Percentiles rank a stretch among this genome's conserved stretches.
phyloP scores from a whole-genome alignment of 2,113 vertebrate species.

The Tympanuchus pallidicinctus region DNA sequence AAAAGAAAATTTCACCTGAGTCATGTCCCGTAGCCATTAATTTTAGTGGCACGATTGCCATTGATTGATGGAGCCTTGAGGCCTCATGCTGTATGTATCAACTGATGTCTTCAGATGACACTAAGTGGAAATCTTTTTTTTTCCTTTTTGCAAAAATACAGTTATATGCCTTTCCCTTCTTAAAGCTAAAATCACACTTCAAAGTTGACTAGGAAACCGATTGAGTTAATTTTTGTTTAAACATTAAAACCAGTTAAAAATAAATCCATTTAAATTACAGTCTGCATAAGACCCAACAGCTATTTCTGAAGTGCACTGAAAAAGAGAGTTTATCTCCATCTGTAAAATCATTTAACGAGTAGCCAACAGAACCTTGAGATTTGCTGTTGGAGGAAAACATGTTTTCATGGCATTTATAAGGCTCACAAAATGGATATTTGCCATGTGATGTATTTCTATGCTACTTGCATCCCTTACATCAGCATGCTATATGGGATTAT shows the following conservation, averaged over 20 bases:
- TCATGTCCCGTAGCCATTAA: not conserved
- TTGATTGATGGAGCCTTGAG: conserved; percentile 5
- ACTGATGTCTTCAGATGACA: not conserved
- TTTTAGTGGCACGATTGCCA: conserved; percentile 8
- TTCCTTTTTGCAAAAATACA: not conserved
- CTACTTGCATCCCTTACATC: conserved; percentile 60
- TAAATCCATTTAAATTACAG: not conserved
- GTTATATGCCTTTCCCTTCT: not conserved
- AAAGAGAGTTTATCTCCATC: not conserved
- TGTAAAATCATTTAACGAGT: not conserved
- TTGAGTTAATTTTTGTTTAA: not conserved
- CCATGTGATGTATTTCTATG: conserved; percentile 8
- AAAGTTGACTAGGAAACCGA: not conserved
- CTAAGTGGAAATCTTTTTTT: not conserved
- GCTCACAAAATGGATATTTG: conserved; percentile 56
- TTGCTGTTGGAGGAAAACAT: conserved; percentile 11
- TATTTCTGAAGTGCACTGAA: not conserved
- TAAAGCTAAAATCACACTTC: not conserved
- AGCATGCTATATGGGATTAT: conserved; percentile 61
- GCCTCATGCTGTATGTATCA: not conserved
- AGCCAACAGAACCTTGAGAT: conserved; percentile 35
- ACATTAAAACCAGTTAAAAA: not conserved
- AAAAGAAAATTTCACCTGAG: not conserved
- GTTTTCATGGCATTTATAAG: conserved; percentile 61
- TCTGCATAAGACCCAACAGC: not conserved